phyloP scores from a whole-genome alignment of 2,888 invertebrate genomes.

The Acrobasis consociella region DNA sequence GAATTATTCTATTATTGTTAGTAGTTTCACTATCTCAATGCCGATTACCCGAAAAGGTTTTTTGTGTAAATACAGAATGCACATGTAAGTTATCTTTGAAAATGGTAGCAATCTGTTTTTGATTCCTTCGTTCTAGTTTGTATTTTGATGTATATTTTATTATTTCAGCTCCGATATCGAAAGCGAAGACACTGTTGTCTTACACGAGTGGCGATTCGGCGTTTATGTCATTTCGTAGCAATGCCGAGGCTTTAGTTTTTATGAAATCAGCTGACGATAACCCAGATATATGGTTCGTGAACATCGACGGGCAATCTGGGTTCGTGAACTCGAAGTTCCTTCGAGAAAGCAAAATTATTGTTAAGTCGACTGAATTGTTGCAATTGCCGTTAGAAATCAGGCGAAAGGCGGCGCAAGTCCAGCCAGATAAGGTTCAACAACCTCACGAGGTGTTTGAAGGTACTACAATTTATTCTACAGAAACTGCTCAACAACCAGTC shows the following conservation, averaged over 20 bases:
- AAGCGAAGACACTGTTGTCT: conserved; percentile 80
- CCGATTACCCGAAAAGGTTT: conserved; percentile 85
- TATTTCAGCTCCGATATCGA: conserved; percentile 84
- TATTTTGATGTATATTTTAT: conserved; percentile 34
- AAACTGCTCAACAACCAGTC: conserved; percentile 42
- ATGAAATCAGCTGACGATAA: conserved; percentile 87
- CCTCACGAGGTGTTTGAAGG: conserved; percentile 85
- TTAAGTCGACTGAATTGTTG: conserved; percentile 55
- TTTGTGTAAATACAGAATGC: conserved; percentile 88
- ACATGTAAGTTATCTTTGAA: conserved; percentile 78
- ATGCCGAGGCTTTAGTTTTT: conserved; percentile 83
- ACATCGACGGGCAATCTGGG: conserved; percentile 86
- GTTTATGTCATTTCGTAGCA: conserved; percentile 83
- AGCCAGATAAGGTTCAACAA: conserved; percentile 69
- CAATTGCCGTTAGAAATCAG: conserved; percentile 53
- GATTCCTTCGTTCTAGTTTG: conserved; percentile 43
- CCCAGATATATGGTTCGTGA: conserved; percentile 85
- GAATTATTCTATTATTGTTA: conserved; percentile 67
- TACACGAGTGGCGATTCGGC: conserved; percentile 82
- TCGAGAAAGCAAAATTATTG: conserved; percentile 81
- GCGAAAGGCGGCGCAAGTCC: conserved; percentile 43
- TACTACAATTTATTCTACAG: conserved; percentile 82
- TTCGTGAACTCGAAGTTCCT: conserved; percentile 84
- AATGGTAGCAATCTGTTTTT: conserved; percentile 45
- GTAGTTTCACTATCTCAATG: conserved; percentile 60